A percentile compares a stretch with the other conserved stretches of the same genome.
phyloP scores from a whole-genome alignment of 2,113 vertebrate genomes.

The Meles meles region DNA sequence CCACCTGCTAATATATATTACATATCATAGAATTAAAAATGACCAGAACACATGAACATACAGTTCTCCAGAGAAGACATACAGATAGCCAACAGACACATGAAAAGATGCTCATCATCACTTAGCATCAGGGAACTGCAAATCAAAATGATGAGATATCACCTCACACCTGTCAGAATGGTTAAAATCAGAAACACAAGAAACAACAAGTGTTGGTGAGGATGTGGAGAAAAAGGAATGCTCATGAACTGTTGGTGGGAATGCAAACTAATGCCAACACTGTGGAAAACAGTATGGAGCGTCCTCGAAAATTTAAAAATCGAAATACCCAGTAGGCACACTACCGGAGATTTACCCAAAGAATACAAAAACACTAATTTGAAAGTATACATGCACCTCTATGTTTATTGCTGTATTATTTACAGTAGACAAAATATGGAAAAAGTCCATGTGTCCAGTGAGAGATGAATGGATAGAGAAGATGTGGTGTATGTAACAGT shows the following conservation, averaged over 20 bases:
- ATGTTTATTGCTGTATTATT: not conserved
- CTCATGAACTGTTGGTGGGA: not conserved
- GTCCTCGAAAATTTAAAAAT: not conserved
- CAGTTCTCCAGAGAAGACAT: not conserved
- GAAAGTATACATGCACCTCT: not conserved
- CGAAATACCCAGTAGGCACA: not conserved
- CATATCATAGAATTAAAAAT: not conserved
- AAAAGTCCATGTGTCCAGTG: not conserved
- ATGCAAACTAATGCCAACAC: not conserved
- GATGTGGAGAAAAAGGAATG: not conserved
- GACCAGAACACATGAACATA: not conserved
- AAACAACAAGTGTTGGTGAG: not conserved
- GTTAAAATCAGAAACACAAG: not conserved
- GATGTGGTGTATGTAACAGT: not conserved
- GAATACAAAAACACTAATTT: not conserved
- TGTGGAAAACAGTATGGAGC: not conserved
- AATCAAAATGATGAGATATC: not conserved
- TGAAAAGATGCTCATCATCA: not conserved
- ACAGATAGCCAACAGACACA: not conserved
- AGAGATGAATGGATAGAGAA: not conserved
- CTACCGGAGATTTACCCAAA: not conserved
- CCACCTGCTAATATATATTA: not conserved
- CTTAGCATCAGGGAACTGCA: not conserved
- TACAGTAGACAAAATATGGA: not conserved
- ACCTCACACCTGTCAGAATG: not conserved